Conservation (phyloP, 2,888 invertebrate genomes). For the Embidobia sp. region DNA sequence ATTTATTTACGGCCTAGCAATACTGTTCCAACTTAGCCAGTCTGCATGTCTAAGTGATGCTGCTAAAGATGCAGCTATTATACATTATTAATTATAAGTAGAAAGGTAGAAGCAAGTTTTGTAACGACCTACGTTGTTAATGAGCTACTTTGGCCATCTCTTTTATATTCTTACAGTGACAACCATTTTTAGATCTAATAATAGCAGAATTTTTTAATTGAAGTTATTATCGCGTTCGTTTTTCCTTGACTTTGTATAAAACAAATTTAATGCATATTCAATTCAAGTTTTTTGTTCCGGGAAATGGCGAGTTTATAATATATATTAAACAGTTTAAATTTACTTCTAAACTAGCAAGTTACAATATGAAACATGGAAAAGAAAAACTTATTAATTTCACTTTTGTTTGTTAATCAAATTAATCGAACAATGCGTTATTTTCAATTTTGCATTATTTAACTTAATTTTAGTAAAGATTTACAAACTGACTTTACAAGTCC, state of each 20-base stretch:
- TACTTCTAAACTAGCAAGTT: no score
- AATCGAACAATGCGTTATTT: no score
- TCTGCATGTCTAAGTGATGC: slow-evolving; percentile 29
- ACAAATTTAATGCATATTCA: neutral
- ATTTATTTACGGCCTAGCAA: slow-evolving; percentile 35
- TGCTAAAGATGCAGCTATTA: slow-evolving; percentile 36
- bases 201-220: slow-evolving; percentile 4
- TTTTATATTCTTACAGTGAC: slow-evolving; percentile 8
- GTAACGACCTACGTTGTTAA: slow-evolving; percentile 32
- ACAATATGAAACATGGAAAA: no score
- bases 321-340: no score
- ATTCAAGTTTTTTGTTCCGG: neutral
- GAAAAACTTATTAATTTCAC: no score
- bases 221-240: neutral
- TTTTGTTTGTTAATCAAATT: no score
- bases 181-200: slow-evolving; percentile 9
- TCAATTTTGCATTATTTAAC: no score
- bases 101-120: slow-evolving; percentile 19
- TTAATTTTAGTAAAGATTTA: no score
- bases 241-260: neutral
- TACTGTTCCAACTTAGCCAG: slow-evolving; percentile 19
- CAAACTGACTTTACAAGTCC: no score
- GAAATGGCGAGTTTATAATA: no score
- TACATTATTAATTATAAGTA: slow-evolving; percentile 39
- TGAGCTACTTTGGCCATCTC: slow-evolving; percentile 22